Percentiles rank a stretch among this genome's conserved stretches.
Conservation (phyloP, 2,113 vertebrate genomes). For the Plectropomus leopardus region DNA sequence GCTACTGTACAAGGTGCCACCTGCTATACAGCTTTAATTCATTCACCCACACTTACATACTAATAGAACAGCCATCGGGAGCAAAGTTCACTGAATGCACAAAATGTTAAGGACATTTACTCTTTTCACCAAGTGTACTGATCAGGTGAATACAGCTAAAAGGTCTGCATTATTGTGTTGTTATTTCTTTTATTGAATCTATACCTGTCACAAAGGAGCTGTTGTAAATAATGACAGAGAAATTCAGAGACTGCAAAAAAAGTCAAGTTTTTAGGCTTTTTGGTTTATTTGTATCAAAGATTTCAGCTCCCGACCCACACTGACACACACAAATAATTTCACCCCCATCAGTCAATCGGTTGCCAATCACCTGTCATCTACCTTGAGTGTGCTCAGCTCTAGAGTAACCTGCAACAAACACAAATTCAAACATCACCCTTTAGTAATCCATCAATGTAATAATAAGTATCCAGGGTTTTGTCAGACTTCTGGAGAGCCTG, state of each 20-base stretch:
- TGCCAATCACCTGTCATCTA: constrained; percentile 20
- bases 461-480: constrained; percentile 22
- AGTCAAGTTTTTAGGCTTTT: background rate
- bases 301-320: background rate
- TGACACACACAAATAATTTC: background rate
- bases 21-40: too few relatives aligned
- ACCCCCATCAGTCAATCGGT: background rate
- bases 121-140: background rate
- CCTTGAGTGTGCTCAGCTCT: constrained; percentile 3
- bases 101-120: too few relatives aligned
- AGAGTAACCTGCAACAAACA: constrained; percentile 24
- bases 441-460: constrained; percentile 31
- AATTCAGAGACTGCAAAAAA: background rate
- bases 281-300: background rate
- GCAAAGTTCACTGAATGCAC: too few relatives aligned
- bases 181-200: background rate
- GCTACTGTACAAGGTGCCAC: too few relatives aligned
- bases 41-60: too few relatives aligned
- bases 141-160: background rate
- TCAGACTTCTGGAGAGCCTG: constrained; percentile 24
- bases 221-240: background rate
- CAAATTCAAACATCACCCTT: constrained; percentile 20
- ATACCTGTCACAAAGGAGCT: background rate
- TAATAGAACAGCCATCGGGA: too few relatives aligned
- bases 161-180: background rate